Evolutionary conservation across 2,888 invertebrate genomes (phyloP).

Genomic region (Erpobdella octoculata): DNA sequence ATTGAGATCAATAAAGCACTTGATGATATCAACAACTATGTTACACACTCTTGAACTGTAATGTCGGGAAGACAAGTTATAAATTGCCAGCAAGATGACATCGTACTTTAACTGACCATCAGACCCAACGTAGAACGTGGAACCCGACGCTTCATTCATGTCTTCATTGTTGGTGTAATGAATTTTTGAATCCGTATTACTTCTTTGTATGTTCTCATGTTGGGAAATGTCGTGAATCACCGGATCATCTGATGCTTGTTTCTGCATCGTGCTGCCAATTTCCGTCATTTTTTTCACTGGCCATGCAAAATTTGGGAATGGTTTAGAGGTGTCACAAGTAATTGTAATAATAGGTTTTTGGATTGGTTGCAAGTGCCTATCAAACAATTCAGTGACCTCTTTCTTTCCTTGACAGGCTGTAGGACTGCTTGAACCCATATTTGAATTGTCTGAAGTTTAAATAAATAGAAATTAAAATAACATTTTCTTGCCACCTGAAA

Average conservation of each 20-base stretch:
- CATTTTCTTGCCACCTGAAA: too few species aligned
- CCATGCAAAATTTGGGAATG: conserved; percentile 56
- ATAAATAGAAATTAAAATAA: too few species aligned
- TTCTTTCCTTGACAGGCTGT: too few species aligned
- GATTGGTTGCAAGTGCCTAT: too few species aligned
- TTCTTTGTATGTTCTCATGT: conserved; percentile 31
- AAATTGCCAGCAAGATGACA: conserved; percentile 34
- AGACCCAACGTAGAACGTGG: conserved; percentile 78
- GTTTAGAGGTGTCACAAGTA: conserved; percentile 82
- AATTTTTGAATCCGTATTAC: conserved; percentile 50
- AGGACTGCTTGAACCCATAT: too few species aligned
- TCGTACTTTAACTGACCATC: conserved; percentile 56
- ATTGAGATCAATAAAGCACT: conserved; percentile 81
- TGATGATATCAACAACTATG: conserved; percentile 81
- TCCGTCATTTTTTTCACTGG: background rate
- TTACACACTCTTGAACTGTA: conserved; percentile 81
- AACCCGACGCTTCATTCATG: conserved; percentile 55
- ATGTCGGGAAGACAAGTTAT: conserved; percentile 32
- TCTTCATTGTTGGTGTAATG: conserved; percentile 39
- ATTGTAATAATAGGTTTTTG: conserved; percentile 87
- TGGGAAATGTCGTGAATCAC: conserved; percentile 34
- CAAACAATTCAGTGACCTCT: too few species aligned
- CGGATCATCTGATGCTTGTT: background rate
- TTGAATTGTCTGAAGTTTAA: too few species aligned
- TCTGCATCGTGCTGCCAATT: background rate